Base-by-base conservation (phyloP, 2,888 invertebrate species). In the Hipparchia sbordonii region DNA sequence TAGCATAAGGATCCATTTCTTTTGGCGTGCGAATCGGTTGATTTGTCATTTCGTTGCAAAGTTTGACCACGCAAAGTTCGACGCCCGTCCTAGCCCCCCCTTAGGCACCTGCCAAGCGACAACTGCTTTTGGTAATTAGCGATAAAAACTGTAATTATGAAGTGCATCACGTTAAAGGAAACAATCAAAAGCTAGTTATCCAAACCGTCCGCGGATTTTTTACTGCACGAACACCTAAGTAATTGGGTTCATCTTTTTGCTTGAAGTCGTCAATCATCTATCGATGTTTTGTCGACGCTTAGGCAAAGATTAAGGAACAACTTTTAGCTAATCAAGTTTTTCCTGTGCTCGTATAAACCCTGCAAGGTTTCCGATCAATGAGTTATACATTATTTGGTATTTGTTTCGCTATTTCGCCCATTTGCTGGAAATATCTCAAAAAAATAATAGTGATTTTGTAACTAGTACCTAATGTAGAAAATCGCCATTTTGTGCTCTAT, bases 21-120 rank as follows among this genome's bases (percentile, higher is more conserved):
- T 72, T 76, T 82, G 78, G 39, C 59, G 48, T 51, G 3, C 66
- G 74, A 69, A 66, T 72, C 70, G 80, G 76, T 76, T 79, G 79
- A 80, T 91, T 81, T 67, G 84, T 63, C 85, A 67, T 84, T 89
- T 74, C 74, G 63, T 74, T 66, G 76, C 70, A 71, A 66, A 74
- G 78, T 78, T 76, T 78, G 71, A 70, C 76, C 79, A 87, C 77
- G 87, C 83, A 80, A 88, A 85, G 92, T 89, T 93, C 91, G 89
- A 84, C 86, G 92, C 77, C 91, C 93, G 92, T 92, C 93, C 92
- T 93, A 92, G 92, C 87, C 87, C 87, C 85, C 85, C 82, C 77
- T 76, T 77, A 78, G 80, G 83, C 85, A 86, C 87, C 84, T 87
- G 86, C 81, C 81, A 79, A 82, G 80, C 81, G 82, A 82, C 80